These are phyloP conservation scores for Acleris cristana DNA, from an alignment of 2,888 invertebrate species.

Conservation along the genomic window DNA sequence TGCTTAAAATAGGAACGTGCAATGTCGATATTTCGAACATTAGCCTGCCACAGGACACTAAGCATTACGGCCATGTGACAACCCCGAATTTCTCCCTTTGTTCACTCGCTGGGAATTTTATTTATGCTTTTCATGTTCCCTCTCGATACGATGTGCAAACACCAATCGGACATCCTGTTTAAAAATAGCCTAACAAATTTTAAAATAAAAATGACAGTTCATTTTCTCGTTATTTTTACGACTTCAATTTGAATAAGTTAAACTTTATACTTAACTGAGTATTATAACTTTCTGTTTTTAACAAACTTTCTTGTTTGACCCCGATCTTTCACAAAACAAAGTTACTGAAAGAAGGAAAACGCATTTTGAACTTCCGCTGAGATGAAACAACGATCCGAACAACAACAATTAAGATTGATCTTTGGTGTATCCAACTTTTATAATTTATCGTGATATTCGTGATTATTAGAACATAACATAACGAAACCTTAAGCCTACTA, in stretches of 20 bases:
- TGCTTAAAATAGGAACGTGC: constrained; percentile 81
- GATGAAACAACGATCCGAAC: neutral
- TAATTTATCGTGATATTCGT: too few relatives aligned
- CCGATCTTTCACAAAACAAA: neutral
- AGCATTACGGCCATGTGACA: constrained; percentile 44
- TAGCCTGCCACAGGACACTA: constrained; percentile 69
- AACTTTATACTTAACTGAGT: neutral
- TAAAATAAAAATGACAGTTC: neutral
- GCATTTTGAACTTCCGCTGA: neutral
- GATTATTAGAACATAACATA: too few relatives aligned
- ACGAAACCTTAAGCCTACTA: too few relatives aligned
- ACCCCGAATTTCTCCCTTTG: constrained; percentile 39
- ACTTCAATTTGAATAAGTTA: neutral
- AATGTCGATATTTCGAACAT: constrained; percentile 80
- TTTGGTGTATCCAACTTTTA: neutral
- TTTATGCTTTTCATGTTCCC: constrained; percentile 30
- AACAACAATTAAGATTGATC: neutral
- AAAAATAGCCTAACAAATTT: neutral
- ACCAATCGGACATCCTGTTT: neutral
- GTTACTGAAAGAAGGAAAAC: neutral
- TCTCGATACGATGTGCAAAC: constrained; percentile 7
- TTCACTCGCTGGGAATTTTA: constrained; percentile 39
- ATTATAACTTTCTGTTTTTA: neutral
- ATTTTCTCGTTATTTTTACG: neutral
- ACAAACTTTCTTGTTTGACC: constrained; percentile 10